phyloP scores from a whole-genome alignment of 2,113 vertebrate species.

The Ictidomys tridecemlineatus region DNA sequence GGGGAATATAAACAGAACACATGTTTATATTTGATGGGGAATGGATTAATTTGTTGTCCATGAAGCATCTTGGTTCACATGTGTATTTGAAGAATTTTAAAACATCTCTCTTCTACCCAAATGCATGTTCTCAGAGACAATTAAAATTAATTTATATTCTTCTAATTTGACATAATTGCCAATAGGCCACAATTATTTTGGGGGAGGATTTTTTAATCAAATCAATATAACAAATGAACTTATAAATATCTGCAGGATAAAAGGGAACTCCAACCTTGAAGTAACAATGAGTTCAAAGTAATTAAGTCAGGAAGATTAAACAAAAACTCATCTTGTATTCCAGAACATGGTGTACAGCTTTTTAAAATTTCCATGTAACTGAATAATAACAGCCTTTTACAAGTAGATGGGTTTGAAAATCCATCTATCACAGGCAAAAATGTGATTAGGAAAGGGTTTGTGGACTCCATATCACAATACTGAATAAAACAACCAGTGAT shows the following conservation, averaged over 20 bases:
- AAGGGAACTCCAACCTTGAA: constrained; percentile 53
- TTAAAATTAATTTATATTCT: constrained; percentile 72
- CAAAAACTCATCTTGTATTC: background rate
- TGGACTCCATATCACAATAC: background rate
- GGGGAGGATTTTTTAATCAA: constrained; percentile 53
- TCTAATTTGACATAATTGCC: constrained; percentile 75
- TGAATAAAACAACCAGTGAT: background rate
- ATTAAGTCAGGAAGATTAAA: background rate
- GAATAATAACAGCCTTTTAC: background rate
- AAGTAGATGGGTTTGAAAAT: background rate
- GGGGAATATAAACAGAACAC: background rate
- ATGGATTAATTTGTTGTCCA: constrained; percentile 72
- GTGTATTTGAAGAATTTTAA: constrained; percentile 24
- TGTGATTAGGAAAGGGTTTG: background rate
- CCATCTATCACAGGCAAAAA: background rate
- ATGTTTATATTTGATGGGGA: background rate
- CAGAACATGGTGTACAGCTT: background rate
- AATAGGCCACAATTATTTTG: constrained; percentile 71
- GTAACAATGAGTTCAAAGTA: constrained; percentile 56
- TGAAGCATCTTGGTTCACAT: constrained; percentile 64
- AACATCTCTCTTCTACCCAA: constrained; percentile 62
- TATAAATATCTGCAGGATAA: constrained; percentile 69
- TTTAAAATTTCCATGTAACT: background rate
- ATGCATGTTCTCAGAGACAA: constrained; percentile 75
- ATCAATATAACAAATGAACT: constrained; percentile 64